Evolutionary conservation across 53 echinoderm and acorn worm species (phyloP).

Genomic region (Paelopatides confundens): DNA sequence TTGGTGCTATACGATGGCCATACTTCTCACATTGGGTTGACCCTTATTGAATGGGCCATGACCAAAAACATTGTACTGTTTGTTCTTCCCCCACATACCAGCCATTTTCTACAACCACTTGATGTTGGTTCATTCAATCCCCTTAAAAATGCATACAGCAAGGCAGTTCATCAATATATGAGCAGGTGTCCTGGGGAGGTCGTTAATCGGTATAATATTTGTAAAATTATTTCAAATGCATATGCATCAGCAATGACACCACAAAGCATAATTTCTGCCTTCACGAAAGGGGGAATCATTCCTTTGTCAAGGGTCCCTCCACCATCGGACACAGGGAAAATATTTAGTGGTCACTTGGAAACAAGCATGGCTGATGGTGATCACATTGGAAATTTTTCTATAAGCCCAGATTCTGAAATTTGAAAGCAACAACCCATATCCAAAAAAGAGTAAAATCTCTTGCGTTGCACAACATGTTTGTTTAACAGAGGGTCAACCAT

Average conservation of each 20-base stretch:
- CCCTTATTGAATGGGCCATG: slow-evolving; percentile 43
- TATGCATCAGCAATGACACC: not conserved
- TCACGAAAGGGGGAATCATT: not conserved
- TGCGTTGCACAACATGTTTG: too few relatives aligned
- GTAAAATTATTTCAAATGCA: not conserved
- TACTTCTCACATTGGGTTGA: slow-evolving; percentile 37
- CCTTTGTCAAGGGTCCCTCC: too few relatives aligned
- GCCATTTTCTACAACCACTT: slow-evolving; percentile 54
- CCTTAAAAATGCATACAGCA: slow-evolving; percentile 15
- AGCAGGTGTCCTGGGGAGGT: not conserved
- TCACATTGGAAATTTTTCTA: too few relatives aligned
- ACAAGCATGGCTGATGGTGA: too few relatives aligned
- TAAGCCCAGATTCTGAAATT: too few relatives aligned
- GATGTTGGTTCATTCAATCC: slow-evolving; percentile 15
- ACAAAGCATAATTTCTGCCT: not conserved
- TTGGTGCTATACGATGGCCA: slow-evolving; percentile 55
- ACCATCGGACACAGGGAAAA: too few relatives aligned
- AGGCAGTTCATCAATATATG: not conserved
- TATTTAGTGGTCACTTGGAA: too few relatives aligned
- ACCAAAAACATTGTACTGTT: slow-evolving; percentile 32
- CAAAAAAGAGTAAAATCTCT: too few relatives aligned
- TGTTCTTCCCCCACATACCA: slow-evolving; percentile 46
- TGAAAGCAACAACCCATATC: too few relatives aligned
- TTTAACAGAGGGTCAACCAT: too few relatives aligned
- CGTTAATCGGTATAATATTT: not conserved